phyloP scores from a whole-genome alignment of 1,140 invertebrate species.

The Frieseomelitta varia region DNA sequence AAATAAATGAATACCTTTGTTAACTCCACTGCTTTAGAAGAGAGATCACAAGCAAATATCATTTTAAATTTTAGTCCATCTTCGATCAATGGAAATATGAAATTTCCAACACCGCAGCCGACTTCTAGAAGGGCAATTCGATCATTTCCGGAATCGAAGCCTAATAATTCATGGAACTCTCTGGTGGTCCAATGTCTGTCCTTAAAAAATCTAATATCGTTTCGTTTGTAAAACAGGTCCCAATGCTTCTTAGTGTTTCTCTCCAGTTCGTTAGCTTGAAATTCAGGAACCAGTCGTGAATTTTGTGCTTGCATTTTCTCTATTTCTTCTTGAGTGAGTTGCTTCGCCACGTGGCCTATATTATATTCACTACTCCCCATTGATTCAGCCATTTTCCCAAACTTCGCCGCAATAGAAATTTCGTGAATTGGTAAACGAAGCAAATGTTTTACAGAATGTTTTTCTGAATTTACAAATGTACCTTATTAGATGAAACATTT shows the following conservation, averaged over 20 bases:
- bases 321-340: constrained; percentile 84
- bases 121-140: constrained; percentile 89
- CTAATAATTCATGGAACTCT: constrained; percentile 93
- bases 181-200: constrained; percentile 98
- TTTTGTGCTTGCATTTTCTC: constrained; percentile 86
- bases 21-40: constrained; percentile 93
- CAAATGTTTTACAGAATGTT: neutral
- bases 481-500: neutral
- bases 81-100: constrained; percentile 95
- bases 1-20: constrained; percentile 84
- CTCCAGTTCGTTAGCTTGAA: constrained; percentile 92
- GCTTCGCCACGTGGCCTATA: constrained; percentile 82
- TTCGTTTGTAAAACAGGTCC: constrained; percentile 99
- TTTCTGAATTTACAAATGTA: neutral
- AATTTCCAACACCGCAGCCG: constrained; percentile 98
- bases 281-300: constrained; percentile 87
- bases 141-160: constrained; percentile 75
- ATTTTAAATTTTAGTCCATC: constrained; percentile 87
- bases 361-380: constrained; percentile 7
- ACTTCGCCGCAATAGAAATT: neutral
- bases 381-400: constrained; percentile 51
- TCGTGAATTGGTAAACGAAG: neutral
- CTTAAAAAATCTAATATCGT: constrained; percentile 96
- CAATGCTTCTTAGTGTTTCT: constrained; percentile 95
- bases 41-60: constrained; percentile 97